Percentiles rank a stretch among this genome's conserved stretches.
Evolutionary conservation across 2,888 invertebrate species (phyloP).

Genomic region (Andrena chrysosceles): DNA sequence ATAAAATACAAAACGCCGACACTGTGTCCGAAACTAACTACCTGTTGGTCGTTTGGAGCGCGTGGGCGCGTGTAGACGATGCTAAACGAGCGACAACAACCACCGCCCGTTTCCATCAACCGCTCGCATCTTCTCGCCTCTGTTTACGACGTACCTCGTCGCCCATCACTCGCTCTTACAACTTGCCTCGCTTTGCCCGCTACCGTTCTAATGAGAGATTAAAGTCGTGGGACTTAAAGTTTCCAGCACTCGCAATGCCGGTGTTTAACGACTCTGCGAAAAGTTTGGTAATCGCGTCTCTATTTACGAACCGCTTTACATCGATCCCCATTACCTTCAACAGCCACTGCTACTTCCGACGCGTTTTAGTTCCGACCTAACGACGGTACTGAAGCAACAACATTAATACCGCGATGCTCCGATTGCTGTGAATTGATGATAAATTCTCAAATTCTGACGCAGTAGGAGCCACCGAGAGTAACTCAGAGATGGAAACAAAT

Average conservation of each 20-base stretch:
- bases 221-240: neutral
- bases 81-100: constrained; percentile 49
- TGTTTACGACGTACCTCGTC: constrained; percentile 11
- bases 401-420: too few species aligned
- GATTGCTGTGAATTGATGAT: too few species aligned
- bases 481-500: too few species aligned
- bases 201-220: constrained; percentile 18
- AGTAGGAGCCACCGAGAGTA: neutral
- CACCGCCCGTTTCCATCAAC: neutral
- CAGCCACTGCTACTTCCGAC: neutral
- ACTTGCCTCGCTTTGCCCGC: neutral
- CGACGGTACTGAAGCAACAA: too few species aligned
- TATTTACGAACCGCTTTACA: constrained; percentile 11
- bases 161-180: neutral
- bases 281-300: constrained; percentile 6
- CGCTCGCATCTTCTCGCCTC: constrained; percentile 1
- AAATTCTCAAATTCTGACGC: neutral
- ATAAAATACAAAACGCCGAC: constrained; percentile 14
- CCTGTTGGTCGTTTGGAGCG: constrained; percentile 63
- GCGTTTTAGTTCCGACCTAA: neutral
- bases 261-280: neutral
- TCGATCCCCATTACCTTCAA: constrained; percentile 21
- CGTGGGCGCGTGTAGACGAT: constrained; percentile 41
- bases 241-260: neutral
- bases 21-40: constrained; percentile 37